A percentile compares a stretch with the other conserved stretches of the same genome.
Conservation (phyloP, 2,113 vertebrate species). For the Tyrannus savana region DNA sequence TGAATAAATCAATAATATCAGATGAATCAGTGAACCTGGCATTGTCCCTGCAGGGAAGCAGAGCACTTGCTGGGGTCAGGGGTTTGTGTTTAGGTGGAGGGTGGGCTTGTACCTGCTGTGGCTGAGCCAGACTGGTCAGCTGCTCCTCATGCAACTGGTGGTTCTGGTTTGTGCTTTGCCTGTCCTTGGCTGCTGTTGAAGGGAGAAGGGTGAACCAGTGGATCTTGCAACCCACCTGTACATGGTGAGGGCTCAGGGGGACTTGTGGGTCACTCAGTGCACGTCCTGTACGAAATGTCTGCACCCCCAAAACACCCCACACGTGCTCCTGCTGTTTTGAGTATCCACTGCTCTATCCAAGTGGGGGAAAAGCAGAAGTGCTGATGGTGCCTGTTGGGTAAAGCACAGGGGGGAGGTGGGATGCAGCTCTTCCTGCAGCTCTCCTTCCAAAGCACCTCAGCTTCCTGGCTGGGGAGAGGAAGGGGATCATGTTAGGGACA, state of each 20-base stretch:
- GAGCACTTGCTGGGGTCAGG: background rate
- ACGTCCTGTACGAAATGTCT: rapidly evolving
- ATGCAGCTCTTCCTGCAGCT: background rate
- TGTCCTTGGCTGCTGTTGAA: background rate
- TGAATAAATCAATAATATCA: background rate
- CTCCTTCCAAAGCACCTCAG: background rate
- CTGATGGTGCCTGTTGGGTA: background rate
- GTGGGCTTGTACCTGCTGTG: background rate
- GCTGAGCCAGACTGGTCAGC: background rate
- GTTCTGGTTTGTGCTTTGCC: rapidly evolving
- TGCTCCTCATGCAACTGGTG: background rate
- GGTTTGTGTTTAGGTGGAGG: background rate
- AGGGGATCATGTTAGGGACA: background rate
- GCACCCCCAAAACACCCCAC: rapidly evolving
- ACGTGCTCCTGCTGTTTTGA: background rate
- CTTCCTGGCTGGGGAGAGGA: background rate
- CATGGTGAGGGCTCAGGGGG: background rate
- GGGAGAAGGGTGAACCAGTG: background rate
- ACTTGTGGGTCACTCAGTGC: rapidly evolving
- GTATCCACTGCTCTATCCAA: background rate
- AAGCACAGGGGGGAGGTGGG: background rate
- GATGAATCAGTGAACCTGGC: background rate
- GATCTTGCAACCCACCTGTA: rapidly evolving
- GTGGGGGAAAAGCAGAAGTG: background rate
- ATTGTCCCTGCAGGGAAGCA: background rate